Evolutionary conservation across 2,888 invertebrate genomes (phyloP), one percentile per base, ranked within the genome.

Genomic region (Dastarcus helophoroides): DNA sequence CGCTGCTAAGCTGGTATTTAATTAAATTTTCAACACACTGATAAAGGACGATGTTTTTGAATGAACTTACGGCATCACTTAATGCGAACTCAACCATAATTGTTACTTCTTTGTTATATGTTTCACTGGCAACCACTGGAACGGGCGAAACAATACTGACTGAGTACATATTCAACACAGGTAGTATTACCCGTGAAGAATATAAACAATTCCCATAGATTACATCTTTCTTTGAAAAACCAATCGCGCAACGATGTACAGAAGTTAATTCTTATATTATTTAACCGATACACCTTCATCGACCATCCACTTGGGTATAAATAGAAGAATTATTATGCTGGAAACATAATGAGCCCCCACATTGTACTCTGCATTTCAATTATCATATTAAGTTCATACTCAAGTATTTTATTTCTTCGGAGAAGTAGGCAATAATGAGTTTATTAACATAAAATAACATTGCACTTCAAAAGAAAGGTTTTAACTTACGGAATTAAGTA

Each of bases 161-260:
- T 33, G 22, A 17, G 43, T 39, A 41, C 37, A 37, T 33, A 36
- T 43, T 37, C 40, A 40, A 41, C 41, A 40, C 46, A 46, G 47
- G 42, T 42, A 46, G 46, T 50, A 50, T 50, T 48, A 48, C 49
- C 50, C 50, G 48, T 48, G 40, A 40, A 44, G 56, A 56, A 56
- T 51, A 51, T 46, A 46, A 53, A 53, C 50, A 51, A 48, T 53
- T 51, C 51, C 47, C 43, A 42, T 42, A 48, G 56, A 56, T 56
- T 47, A 29, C 29, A 55, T 53, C 56, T 51, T 55, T 53, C 50
- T 43, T 44, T 44, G 44, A 49, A 54, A 50, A 40, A 41, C 39
- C 48, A 53, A 48, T 52, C 46, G 43, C 25, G 38, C 51, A 48
- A 41, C 29, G 22, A 38, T 39, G 38, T 38, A 40, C 29, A 38